Evolutionary conservation across 2,113 vertebrate species (phyloP), one percentile per base, ranked within the genome.

Genomic region (Aegotheles bennettii): DNA sequence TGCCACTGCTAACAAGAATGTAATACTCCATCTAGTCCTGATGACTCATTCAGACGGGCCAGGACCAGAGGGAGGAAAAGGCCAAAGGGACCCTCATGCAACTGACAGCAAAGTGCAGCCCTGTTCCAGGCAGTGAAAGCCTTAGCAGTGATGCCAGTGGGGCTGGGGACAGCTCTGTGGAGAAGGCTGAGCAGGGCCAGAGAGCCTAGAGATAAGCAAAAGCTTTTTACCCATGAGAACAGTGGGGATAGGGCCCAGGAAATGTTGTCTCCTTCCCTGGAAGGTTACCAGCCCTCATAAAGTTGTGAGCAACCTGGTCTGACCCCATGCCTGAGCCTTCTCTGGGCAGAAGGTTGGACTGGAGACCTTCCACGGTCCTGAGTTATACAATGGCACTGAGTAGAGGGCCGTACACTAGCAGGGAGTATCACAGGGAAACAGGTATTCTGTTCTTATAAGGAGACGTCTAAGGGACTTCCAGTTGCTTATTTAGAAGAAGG

Each of bases 161-260:
- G 12, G 7, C 6, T 70, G 16, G 8, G 9, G 15, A 24, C 42
- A 89, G 14, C 12, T 19, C 12, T 50, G 24, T 10, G 25, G n/a
- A 53, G 36, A 77, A 54, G 31, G 11, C 17, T 54, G 36, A 67
- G 26, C 10, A 48, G 20, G 10, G 7, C 42, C 17, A 75, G 42
- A 40, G 6, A 45, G 3, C 13, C 9, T 7, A 35, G 29, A 51
- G 17, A 20, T 20, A 31, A 29, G 5, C 10, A 6, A 4, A 45
- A 54, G 8, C 2, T 11, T 74, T 71, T 71, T 53, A 9, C 8
- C 19, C 3, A 6, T 0, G 1, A 42, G 6, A 1, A 14, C 4
- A 48, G 9, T 10, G 16, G 18, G 8, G n/a, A 35, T 2, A 33
- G 3, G 5, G 6, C 8, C 6, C 13, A 43, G 20, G 13, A 40